Base-by-base conservation (phyloP, 2,797 vertebrate species). In the Meda fulgida region DNA sequence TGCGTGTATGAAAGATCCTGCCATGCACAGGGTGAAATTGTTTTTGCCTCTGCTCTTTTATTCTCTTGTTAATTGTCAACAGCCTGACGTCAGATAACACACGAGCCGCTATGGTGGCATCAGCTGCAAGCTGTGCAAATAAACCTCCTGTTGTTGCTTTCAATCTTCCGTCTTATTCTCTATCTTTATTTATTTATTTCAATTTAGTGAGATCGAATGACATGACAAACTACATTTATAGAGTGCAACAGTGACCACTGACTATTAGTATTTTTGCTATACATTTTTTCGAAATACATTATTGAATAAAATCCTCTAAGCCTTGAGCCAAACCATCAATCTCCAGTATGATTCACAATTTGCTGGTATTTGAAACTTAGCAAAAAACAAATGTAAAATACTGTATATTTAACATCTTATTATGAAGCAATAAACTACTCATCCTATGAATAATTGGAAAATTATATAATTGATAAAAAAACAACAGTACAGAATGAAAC, bases 1-100 rank as follows among this genome's bases (percentile, higher is more conserved):
- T 40, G 70, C 63, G 29, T 58, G 58, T 86, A 78, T 67, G 77
- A 87, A 46, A 26, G 81, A 53, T 29, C 84, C 77, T 58, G 63
- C 26, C 71, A 23, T 83, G 55, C 31, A 19, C 58, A 10, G 69
- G 63, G 66, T 1, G 8, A 63, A 55, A 66, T 80, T 21, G 51
- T 36, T 65, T 76, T 69, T 73, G 29, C 43, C n/a, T 34, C 29
- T n/a, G 67, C 21, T 79, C 36, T 34, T 80, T 87, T 79, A 78
- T 87, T 84, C 77, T 67, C 26, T 55, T 53, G n/a, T 60, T 84
- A 51, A 79, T 72, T 46, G 29, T 73, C 43, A 34, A 78, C 40
- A 34, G 76, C 76, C 72, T 71, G 34, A 48, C 75, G 40, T 83
- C 55, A 14, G 29, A n/a, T 51, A 83, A 65, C 18, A 29, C 40